Evolutionary conservation across 2,797 vertebrate genomes (phyloP).

Genomic region (Podargus strigoides): DNA sequence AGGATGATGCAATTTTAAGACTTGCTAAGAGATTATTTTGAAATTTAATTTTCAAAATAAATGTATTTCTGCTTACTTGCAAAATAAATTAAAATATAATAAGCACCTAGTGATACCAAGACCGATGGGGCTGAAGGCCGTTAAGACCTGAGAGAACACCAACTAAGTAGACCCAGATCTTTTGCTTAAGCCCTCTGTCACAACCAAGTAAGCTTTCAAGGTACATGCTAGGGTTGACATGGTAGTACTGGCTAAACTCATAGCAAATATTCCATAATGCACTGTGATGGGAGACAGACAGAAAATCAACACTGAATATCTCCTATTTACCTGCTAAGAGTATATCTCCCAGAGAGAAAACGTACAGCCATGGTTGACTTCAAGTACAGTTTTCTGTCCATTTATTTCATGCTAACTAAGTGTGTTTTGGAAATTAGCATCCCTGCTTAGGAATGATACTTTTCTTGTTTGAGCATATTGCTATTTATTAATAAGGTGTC

Average conservation of each 20-base stretch:
- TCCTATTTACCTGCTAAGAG: background rate
- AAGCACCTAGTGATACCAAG: background rate
- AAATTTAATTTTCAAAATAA: background rate
- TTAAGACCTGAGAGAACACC: background rate
- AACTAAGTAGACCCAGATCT: background rate
- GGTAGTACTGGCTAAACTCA: background rate
- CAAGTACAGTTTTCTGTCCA: background rate
- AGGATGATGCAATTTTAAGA: background rate
- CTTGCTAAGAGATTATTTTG: background rate
- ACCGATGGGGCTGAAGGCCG: background rate
- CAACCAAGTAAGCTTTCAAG: background rate
- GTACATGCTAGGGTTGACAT: fast-evolving
- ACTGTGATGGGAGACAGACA: background rate
- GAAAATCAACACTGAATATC: background rate
- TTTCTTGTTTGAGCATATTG: background rate
- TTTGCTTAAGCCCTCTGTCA: background rate
- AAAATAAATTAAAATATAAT: background rate
- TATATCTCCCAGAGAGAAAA: background rate
- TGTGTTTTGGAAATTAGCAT: background rate
- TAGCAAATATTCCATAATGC: background rate
- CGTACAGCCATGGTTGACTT: background rate
- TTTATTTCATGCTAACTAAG: background rate
- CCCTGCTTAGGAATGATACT: background rate
- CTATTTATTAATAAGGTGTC: background rate
- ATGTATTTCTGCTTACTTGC: background rate